A percentile compares a stretch with the other conserved stretches of the same genome.
phyloP scores from a whole-genome alignment of 2,797 vertebrate species.

The Arctocebus calabarensis region DNA sequence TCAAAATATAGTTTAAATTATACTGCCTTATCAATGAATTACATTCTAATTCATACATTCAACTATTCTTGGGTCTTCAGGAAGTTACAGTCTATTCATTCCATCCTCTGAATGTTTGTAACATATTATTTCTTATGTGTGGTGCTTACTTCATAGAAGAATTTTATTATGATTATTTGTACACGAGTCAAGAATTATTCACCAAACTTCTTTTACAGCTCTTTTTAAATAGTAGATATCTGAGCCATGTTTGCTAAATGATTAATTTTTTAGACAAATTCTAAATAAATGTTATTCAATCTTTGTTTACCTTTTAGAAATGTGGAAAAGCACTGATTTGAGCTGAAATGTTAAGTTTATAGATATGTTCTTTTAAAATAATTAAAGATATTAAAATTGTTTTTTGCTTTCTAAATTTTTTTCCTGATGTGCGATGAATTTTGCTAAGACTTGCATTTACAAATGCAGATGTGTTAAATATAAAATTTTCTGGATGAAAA shows the following conservation, averaged over 20 bases:
- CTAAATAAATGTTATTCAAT: not conserved
- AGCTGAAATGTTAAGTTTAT: not conserved
- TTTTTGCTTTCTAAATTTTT: constrained; percentile 5
- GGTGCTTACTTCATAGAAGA: not conserved
- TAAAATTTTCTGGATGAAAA: constrained; percentile 15
- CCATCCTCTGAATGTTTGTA: not conserved
- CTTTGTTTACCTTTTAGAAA: not conserved
- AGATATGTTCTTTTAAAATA: not conserved
- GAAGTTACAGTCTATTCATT: not conserved
- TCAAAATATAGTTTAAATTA: not conserved
- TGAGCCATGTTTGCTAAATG: not conserved
- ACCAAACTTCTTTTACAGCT: not conserved
- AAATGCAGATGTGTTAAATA: not conserved
- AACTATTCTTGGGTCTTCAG: not conserved
- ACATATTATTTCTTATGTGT: not conserved
- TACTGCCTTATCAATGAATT: not conserved
- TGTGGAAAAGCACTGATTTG: not conserved
- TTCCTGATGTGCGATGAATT: not conserved
- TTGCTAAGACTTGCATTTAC: constrained; percentile 2
- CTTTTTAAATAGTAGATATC: not conserved
- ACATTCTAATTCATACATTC: not conserved
- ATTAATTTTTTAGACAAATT: not conserved
- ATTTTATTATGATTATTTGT: not conserved
- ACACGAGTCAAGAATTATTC: not conserved
- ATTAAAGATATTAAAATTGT: constrained; percentile 9